Evolutionary conservation across 2,113 vertebrate species (phyloP).

Genomic region (Carettochelys insculpta): DNA sequence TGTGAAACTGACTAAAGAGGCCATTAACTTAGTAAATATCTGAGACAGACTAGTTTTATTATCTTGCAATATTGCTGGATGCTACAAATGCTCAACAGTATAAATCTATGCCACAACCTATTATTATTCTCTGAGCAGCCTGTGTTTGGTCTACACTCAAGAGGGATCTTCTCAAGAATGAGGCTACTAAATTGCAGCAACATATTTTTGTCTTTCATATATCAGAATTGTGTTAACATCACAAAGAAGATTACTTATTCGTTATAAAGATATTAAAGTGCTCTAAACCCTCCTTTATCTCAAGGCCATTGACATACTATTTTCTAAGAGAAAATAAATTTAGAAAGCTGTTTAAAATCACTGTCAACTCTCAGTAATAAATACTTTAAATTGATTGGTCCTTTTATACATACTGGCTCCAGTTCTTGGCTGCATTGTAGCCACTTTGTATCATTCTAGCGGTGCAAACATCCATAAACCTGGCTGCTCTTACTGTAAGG

Average conservation of each 20-base stretch:
- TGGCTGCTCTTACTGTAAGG: neutral
- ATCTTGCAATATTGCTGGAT: neutral
- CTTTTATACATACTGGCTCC: neutral
- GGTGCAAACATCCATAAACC: neutral
- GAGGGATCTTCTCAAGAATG: neutral
- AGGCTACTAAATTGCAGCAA: neutral
- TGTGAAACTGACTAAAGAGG: neutral
- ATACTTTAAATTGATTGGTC: neutral
- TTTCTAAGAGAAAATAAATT: conserved; percentile 44
- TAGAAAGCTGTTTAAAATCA: conserved; percentile 10
- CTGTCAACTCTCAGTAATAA: conserved; percentile 8
- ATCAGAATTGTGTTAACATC: conserved; percentile 23
- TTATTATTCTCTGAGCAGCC: neutral
- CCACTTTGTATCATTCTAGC: neutral
- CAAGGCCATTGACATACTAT: conserved; percentile 6
- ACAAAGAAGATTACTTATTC: conserved; percentile 41
- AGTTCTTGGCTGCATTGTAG: neutral
- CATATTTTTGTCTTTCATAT: neutral
- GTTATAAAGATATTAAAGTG: conserved; percentile 51
- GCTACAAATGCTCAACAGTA: neutral
- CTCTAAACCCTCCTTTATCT: conserved; percentile 16
- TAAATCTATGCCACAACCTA: neutral
- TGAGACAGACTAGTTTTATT: neutral
- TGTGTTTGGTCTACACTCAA: neutral
- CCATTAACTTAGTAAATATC: neutral